phyloP scores from a whole-genome alignment of 2,888 invertebrate species.

The Mesopsocus fuscifrons region DNA sequence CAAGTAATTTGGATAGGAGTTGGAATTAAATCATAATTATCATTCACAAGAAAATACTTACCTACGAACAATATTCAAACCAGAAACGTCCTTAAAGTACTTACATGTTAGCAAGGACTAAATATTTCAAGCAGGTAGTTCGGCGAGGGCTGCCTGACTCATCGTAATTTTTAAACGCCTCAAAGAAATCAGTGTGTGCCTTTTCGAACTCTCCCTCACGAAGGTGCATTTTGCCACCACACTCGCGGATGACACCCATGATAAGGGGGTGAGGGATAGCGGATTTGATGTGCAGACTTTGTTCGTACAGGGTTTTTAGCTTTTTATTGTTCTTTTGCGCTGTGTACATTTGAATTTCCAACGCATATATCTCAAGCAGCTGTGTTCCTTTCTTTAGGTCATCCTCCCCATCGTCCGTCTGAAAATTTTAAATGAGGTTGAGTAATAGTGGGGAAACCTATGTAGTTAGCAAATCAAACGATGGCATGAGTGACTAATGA shows the following conservation, averaged over 20 bases:
- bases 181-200: slow-evolving; percentile 98
- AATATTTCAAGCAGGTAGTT: slow-evolving; percentile 93
- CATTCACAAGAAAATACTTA: too few species aligned
- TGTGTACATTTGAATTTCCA: slow-evolving; percentile 99
- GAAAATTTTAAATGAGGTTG: too few species aligned
- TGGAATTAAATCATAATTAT: too few species aligned
- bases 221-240: slow-evolving; percentile 98
- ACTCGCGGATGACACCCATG: slow-evolving; percentile 98
- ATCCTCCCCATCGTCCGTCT: slow-evolving; percentile 95
- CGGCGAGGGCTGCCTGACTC: slow-evolving; percentile 94
- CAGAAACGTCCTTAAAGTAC: too few species aligned
- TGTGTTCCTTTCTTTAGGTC: slow-evolving; percentile 97
- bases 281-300: slow-evolving; percentile 94
- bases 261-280: slow-evolving; percentile 99
- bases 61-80: too few species aligned
- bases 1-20: too few species aligned
- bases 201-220: slow-evolving; percentile 97
- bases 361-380: slow-evolving; percentile 89
- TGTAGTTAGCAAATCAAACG: too few species aligned
- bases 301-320: slow-evolving; percentile 88
- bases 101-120: slow-evolving; percentile 96
- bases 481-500: too few species aligned
- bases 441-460: too few species aligned
- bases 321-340: slow-evolving; percentile 99
- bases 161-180: slow-evolving; percentile 98